Conservation (phyloP, 1,140 invertebrate species). For the Caenorhabditis inopinata region DNA sequence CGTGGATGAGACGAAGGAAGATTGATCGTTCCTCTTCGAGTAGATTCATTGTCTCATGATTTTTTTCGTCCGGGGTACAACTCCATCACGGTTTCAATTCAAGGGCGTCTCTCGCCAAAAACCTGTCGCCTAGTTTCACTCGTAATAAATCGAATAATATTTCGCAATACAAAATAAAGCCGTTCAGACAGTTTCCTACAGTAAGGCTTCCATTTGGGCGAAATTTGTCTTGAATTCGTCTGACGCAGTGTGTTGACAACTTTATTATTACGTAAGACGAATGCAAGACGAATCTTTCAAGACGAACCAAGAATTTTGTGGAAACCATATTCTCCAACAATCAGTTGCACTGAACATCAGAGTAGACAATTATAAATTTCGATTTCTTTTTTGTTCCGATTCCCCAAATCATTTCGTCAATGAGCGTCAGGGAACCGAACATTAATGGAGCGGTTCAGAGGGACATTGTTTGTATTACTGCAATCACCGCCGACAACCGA, state of each 20-base stretch:
- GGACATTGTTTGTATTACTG: not conserved
- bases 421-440: not conserved
- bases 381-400: not conserved
- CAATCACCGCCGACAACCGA: not conserved
- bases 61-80: not conserved
- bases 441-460: conserved; percentile 15
- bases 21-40: not conserved
- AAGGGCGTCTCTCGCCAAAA: not conserved
- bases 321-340: too few species aligned
- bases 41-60: not conserved
- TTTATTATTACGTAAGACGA: too few species aligned
- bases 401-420: not conserved
- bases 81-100: not conserved
- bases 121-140: not conserved
- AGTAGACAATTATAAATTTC: not conserved
- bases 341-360: not conserved
- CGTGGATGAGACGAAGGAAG: conserved; percentile 22
- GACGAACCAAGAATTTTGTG: too few species aligned
- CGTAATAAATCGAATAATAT: not conserved
- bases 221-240: too few species aligned
- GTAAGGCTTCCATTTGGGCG: too few species aligned
- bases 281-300: too few species aligned
- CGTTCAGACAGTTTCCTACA: too few species aligned
- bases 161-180: too few species aligned
- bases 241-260: too few species aligned